Evolutionary conservation across 2,888 invertebrate species (phyloP), one percentile per base, ranked within the genome.

Genomic region (Chouioia cunea): DNA sequence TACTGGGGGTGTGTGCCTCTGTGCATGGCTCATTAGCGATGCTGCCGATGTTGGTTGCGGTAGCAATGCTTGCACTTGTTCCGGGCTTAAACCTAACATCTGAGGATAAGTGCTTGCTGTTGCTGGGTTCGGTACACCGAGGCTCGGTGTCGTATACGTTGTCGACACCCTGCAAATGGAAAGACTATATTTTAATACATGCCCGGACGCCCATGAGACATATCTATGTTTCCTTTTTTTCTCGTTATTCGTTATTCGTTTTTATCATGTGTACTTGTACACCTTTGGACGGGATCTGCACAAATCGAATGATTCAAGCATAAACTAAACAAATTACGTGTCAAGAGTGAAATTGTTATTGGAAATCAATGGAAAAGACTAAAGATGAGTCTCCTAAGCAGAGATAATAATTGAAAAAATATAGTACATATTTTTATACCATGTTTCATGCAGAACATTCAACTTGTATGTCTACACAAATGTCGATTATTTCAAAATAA

Each of bases 51-150:
- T 77, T 68, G 82, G 81, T 68, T 84, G 81, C 79, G 86, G 82
- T 84, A 87, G 80, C 77, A 87, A 74, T 76, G 84, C 85, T 72
- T 85, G 83, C 56, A 86, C 85, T 75, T 86, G 85, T 65, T 86
- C 82, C 59, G 81, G 79, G 57, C 83, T 83, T 70, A 85, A 81
- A 69, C 85, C 87, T 75, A 87, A 81, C 85, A 89, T 87, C 79
- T 88, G 88, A 15, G 85, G 83, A 75, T 86, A 85, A 73, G 85
- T 81, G 71, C 77, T 82, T 65, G 82, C 80, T 73, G 80, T 81
- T 23, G 82, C 84, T 52, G 83, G 83, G 75, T 82, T 84, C 54
- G 83, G 82, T 58, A 84, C 81, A 65, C 84, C 82, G 70, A 85
- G 74, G 60, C 87, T 82, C 73, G 85, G 83, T 71, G 86, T 85